Conservation (phyloP, 2,888 invertebrate species). For the Siphonodentalium dalli region DNA sequence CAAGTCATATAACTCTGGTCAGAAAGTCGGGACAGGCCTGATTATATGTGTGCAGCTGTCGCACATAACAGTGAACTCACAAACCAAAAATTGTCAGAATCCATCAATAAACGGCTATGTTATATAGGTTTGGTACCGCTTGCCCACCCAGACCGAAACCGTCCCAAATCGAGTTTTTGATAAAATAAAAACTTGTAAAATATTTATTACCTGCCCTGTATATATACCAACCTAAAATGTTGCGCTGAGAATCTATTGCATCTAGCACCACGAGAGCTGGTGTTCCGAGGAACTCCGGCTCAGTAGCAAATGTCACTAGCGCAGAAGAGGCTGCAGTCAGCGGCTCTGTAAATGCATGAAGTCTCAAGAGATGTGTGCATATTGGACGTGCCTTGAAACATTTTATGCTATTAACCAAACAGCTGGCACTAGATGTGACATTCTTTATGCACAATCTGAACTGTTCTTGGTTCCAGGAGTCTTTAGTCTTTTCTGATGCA, state of each 20-base stretch:
- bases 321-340: conserved; percentile 43
- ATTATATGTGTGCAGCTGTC: too few species aligned
- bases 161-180: too few species aligned
- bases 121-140: too few species aligned
- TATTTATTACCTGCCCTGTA: too few species aligned
- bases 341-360: conserved; percentile 46
- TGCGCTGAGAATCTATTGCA: conserved; percentile 40
- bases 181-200: too few species aligned
- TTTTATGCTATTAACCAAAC: conserved; percentile 41
- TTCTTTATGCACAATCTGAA: conserved; percentile 46
- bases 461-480: conserved; percentile 37
- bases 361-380: conserved; percentile 31
- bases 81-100: too few species aligned
- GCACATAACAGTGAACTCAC: too few species aligned
- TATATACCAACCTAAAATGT: conserved; percentile 37
- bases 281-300: conserved; percentile 45
- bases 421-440: conserved; percentile 41
- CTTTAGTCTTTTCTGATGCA: conserved; percentile 33
- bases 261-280: conserved; percentile 38
- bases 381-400: conserved; percentile 37
- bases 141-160: too few species aligned
- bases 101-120: too few species aligned
- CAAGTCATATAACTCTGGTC: too few species aligned
- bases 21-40: too few species aligned
- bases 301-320: conserved; percentile 46